phyloP scores from a whole-genome alignment of 2,888 invertebrate species.

The Sinotaia quadrata region DNA sequence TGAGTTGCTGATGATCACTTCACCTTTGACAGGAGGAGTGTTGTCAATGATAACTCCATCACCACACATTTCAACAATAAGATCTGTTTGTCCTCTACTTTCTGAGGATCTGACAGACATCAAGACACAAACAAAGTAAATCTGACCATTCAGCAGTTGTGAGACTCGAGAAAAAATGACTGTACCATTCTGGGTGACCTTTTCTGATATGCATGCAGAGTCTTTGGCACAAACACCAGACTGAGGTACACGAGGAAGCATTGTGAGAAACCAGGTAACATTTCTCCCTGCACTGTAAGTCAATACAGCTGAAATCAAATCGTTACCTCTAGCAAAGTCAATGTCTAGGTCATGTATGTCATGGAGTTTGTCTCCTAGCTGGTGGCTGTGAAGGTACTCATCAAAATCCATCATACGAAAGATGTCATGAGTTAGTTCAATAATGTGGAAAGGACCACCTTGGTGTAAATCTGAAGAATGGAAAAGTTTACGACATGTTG shows the following conservation, averaged over 20 bases:
- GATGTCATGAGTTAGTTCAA: conserved; percentile 1
- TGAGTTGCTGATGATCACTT: background rate
- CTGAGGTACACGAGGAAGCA: background rate
- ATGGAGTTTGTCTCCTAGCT: conserved; percentile 9
- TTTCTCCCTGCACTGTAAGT: background rate
- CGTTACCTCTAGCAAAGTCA: conserved; percentile 10
- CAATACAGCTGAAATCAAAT: conserved; percentile 13
- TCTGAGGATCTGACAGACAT: background rate
- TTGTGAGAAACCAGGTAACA: conserved; percentile 24
- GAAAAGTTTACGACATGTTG: background rate
- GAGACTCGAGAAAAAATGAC: conserved; percentile 13
- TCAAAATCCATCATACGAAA: background rate
- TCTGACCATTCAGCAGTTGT: background rate
- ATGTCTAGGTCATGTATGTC: conserved; percentile 22
- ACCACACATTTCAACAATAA: background rate
- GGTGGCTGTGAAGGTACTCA: background rate
- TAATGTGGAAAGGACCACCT: conserved; percentile 6
- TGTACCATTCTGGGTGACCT: background rate
- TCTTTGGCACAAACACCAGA: conserved; percentile 5
- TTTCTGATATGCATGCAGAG: conserved; percentile 1
- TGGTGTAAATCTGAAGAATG: background rate
- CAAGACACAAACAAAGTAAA: conserved; percentile 9
- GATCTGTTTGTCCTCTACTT: too few relatives aligned
- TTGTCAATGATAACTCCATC: conserved; percentile 18
- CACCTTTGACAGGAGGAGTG: conserved; percentile 8